Evolutionary conservation across 2,888 invertebrate species (phyloP).

Genomic region (Trissonchulus latispiculum): DNA sequence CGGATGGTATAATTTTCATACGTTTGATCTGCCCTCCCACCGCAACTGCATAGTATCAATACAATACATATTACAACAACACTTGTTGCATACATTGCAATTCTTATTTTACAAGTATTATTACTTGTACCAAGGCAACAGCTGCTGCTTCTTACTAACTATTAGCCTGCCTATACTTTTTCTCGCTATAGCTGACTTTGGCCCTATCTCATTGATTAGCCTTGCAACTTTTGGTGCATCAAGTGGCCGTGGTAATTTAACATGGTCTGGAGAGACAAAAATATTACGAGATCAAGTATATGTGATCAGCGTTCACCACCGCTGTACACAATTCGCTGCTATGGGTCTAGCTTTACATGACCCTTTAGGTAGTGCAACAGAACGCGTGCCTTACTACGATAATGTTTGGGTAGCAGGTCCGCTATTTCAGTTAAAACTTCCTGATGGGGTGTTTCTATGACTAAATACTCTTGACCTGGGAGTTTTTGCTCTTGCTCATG

Average conservation of each 20-base stretch:
- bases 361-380: conserved; percentile 2
- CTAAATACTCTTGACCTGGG: neutral
- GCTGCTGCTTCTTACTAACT: too few relatives aligned
- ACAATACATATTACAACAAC: neutral
- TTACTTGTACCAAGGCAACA: too few relatives aligned
- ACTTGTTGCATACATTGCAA: too few relatives aligned
- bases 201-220: neutral
- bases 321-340: neutral
- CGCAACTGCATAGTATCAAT: neutral
- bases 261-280: conserved; percentile 5
- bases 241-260: conserved; percentile 3
- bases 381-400: neutral
- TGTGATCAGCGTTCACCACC: neutral
- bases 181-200: neutral
- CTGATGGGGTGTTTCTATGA: neutral
- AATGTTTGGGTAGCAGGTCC: conserved; percentile 7
- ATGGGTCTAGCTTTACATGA: neutral
- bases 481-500: too few relatives aligned
- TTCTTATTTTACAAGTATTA: too few relatives aligned
- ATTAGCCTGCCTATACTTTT: neutral
- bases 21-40: too few relatives aligned
- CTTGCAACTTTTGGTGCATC: neutral
- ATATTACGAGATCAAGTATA: conserved; percentile 14
- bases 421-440: neutral
- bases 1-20: too few relatives aligned